A percentile compares a stretch with the other conserved stretches of the same genome.
These are phyloP conservation scores for Nymphalis io DNA, from an alignment of 1,140 invertebrate genomes.

Conservation along the genomic window DNA sequence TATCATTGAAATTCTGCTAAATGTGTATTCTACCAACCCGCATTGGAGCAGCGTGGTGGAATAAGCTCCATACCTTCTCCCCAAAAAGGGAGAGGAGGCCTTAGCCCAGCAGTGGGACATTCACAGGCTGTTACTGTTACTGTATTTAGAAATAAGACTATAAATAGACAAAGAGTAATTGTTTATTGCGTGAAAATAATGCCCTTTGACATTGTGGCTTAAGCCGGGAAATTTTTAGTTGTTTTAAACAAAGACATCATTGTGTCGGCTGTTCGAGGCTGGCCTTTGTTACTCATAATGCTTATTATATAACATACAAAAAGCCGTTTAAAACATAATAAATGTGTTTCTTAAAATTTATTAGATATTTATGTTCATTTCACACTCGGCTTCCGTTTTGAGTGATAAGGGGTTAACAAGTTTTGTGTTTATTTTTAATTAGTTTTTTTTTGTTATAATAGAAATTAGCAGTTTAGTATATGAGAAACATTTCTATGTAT, in stretches of 20 bases:
- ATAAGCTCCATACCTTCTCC: too few species aligned
- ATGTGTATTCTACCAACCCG: too few species aligned
- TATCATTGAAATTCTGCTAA: too few species aligned
- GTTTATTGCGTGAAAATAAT: slow-evolving; percentile 19
- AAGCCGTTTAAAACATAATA: slow-evolving; percentile 16
- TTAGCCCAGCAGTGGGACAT: too few species aligned
- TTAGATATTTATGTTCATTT: slow-evolving; percentile 3
- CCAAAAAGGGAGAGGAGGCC: too few species aligned
- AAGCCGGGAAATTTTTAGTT: slow-evolving; percentile 11
- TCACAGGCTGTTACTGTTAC: too few species aligned
- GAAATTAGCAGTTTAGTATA: too few species aligned
- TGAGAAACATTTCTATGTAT: too few species aligned
- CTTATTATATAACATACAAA: slow-evolving; percentile 23
- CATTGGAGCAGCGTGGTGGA: too few species aligned
- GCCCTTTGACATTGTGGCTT: slow-evolving; percentile 12
- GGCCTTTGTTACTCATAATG: slow-evolving; percentile 4
- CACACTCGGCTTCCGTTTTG: background rate
- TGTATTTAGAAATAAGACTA: slow-evolving; percentile 2
- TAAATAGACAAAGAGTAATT: slow-evolving; percentile 15
- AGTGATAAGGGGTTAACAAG: background rate
- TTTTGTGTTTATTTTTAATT: background rate
- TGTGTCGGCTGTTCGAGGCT: slow-evolving; percentile 9
- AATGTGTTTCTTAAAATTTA: slow-evolving; percentile 11
- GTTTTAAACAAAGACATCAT: slow-evolving; percentile 13
- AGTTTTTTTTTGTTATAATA: too few species aligned